These are phyloP conservation scores for Thymallus thymallus DNA, from an alignment of 2,113 vertebrate genomes.

Conservation along the genomic window DNA sequence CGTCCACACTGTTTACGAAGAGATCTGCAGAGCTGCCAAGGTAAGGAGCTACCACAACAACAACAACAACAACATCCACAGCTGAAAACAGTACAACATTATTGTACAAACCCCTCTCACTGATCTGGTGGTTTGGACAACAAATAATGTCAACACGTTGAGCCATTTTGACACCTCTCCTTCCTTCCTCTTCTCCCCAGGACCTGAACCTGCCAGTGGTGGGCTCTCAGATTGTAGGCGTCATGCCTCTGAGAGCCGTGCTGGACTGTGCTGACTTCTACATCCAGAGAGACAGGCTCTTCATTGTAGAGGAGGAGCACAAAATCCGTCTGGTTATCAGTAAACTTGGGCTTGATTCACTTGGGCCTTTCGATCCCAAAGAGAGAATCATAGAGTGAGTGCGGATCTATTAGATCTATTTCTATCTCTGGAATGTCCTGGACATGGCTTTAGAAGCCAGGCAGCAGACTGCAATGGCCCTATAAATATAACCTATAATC, in stretches of 20 bases:
- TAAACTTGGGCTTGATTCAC: conserved; percentile 87
- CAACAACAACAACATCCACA: background rate
- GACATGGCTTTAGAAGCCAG: background rate
- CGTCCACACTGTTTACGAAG: conserved; percentile 81
- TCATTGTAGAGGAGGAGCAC: conserved; percentile 91
- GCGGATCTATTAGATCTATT: background rate
- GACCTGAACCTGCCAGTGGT: conserved; percentile 86
- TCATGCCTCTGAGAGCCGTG: conserved; percentile 86
- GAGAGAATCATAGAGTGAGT: conserved; percentile 93
- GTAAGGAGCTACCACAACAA: conserved; percentile 58
- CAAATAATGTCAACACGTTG: background rate
- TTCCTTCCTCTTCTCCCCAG: conserved; percentile 56
- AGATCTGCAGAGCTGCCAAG: conserved; percentile 78
- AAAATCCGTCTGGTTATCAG: conserved; percentile 89
- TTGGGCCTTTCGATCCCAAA: conserved; percentile 81
- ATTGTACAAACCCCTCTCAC: background rate
- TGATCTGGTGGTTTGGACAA: background rate
- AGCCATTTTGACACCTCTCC: background rate
- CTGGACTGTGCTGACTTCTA: conserved; percentile 86
- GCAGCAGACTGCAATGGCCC: too few species aligned
- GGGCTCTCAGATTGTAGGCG: conserved; percentile 92
- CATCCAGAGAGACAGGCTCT: conserved; percentile 83
- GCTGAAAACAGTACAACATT: background rate
- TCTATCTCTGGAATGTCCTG: background rate
- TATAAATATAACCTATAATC: too few species aligned